These are phyloP conservation scores for Morinoia aosen DNA, from an alignment of 2,888 invertebrate species.

Conservation along the genomic window DNA sequence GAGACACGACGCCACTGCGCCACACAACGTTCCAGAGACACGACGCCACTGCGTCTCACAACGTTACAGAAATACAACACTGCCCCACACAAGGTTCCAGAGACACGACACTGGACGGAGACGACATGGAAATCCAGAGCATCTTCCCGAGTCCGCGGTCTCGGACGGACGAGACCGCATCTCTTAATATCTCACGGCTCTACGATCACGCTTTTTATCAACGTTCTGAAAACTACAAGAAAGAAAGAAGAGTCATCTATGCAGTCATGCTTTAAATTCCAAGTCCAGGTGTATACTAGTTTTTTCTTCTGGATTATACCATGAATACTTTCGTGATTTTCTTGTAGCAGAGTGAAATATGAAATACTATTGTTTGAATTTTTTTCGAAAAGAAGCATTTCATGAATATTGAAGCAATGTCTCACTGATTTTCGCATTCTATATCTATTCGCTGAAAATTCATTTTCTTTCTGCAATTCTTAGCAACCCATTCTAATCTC, in stretches of 20 bases:
- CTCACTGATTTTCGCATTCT: background rate
- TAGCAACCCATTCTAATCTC: no score
- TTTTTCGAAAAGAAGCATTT: background rate
- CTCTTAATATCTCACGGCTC: background rate
- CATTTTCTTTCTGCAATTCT: no score
- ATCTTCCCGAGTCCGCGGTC: background rate
- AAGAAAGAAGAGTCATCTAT: background rate
- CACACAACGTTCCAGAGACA: no score
- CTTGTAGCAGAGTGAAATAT: background rate
- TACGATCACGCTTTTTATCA: background rate
- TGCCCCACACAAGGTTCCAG: background rate
- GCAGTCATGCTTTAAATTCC: background rate
- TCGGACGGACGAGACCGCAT: background rate
- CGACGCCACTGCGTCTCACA: no score
- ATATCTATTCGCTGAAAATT: no score
- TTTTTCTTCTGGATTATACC: background rate
- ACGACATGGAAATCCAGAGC: background rate
- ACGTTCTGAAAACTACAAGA: background rate
- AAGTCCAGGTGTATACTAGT: background rate
- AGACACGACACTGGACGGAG: background rate
- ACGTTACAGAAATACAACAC: no score
- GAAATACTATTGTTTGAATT: background rate
- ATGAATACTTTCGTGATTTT: background rate
- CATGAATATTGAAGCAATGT: background rate
- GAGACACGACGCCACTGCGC: no score